Evolutionary conservation across 1,140 invertebrate genomes (phyloP), one percentile per base, ranked within the genome.

Genomic region (Globodera rostochiensis): DNA sequence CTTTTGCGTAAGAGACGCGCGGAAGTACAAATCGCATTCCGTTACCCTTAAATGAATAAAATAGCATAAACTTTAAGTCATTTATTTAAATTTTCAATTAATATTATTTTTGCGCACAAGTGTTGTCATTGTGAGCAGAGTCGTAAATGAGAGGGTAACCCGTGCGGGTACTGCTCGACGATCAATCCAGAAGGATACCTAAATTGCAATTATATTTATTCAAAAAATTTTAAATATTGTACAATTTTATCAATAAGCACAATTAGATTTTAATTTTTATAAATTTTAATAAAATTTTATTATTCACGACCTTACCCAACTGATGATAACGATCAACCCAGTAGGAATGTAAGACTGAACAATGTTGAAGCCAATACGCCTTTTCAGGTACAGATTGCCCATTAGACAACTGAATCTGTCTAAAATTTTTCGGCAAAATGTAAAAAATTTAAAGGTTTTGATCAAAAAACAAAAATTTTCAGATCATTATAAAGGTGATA

Each of bases 321-420:
- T 94, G 0, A 95, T 90, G 92, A 94, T 94, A 6, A 95, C 94
- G 8, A 96, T 94, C 7, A 96, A 90, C 25, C 80, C 93, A 4
- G 94, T 95, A 0, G 95, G 95, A 1, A 94, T 94, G 90, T 95
- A 96, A 0, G 94, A 95, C 89, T 95, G 94, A 80, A 95, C 95
- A 9, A 96, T 88, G 89, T 95, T 94, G 88, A 95, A 94, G 8
- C 94, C 94, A 47, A 95, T 94, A 89, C 95, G 93, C 21, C 95
- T 92, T 86, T 95, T 93, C 84, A 95, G 95, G 93, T 84, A 92
- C 86, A 95, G 94, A 88, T 93, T 94, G 0, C 94, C 92, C 13
- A 91, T 91, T 9, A 93, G 87, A 80, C 92, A 93, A 82, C 92
- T 92, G 90, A 93, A 93, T 86, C 92, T 92, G n/a, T 92, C 93